Evolutionary conservation across 2,888 invertebrate species (phyloP), one percentile per base, ranked within the genome.

Genomic region (Rotaria sp.): DNA sequence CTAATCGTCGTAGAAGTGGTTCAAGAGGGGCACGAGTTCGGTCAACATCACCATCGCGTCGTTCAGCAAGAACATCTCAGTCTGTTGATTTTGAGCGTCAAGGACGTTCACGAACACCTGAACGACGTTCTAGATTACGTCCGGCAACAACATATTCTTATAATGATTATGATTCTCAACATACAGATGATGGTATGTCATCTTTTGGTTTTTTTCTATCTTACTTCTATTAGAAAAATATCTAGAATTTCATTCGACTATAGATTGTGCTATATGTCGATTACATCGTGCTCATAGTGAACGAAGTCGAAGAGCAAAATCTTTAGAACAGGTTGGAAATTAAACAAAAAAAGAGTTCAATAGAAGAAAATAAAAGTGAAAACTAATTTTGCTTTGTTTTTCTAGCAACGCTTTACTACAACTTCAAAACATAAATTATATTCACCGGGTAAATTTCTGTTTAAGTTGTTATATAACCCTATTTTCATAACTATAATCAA

Each of bases 201-300:
- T 26, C 4, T 59, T 30, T 1, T 59, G 4, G 3, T 45, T 10
- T 38, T 45, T 80, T n/a, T 45, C 13, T 45, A 26, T 26, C n/a
- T 35, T 30, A 15, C 35, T 67, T 15, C 18, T 67, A 67, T 67
- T 13, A 30, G 35, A 35, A 67, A 30, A 18, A 35, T 67, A 35
- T 67, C 67, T 67, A 67, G 67, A 67, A 35, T 38, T 35, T 67
- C 80, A 80, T 80, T 41, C 80, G n/a, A 15, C 41, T 80, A n/a
- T 45, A 24, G 80, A 80, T 80, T 80, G 80, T 45, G 80, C 45
- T 26, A 80, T 80, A 45, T 80, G 80, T 80, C 80, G n/a, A 80
- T 80, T 80, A 45, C 80, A 80, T 80, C 45, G n/a, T 13, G n/a
- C 15, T 10, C 80, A 80, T 80, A 45, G 41, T 11, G 26, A 45